Evolutionary conservation across 2,888 invertebrate genomes (phyloP).

Genomic region (Cryptocephalus primarius): DNA sequence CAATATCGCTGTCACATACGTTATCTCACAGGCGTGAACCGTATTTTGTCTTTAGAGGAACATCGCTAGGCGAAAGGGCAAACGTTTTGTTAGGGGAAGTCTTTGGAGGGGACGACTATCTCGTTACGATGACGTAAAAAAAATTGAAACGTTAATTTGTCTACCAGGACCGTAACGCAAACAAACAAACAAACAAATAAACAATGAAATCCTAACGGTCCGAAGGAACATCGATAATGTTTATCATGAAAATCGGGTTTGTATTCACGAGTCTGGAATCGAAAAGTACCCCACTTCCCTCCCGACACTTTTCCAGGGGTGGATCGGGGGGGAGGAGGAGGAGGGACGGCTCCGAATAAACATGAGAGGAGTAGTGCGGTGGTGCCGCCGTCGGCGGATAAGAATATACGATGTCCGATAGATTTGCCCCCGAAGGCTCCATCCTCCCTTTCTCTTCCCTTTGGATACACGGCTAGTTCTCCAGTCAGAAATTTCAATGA

Average conservation of each 20-base stretch:
- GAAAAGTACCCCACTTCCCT: constrained; percentile 26
- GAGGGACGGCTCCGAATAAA: constrained; percentile 24
- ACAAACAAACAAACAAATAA: background rate
- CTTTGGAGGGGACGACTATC: too few relatives aligned
- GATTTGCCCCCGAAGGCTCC: constrained; percentile 17
- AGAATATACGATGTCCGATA: constrained; percentile 20
- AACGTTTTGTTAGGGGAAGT: too few relatives aligned
- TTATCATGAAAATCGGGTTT: constrained; percentile 21
- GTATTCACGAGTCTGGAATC: constrained; percentile 18
- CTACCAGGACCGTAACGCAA: background rate
- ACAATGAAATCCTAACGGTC: background rate
- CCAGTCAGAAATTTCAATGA: constrained; percentile 17
- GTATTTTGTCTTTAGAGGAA: too few relatives aligned
- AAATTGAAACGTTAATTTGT: too few relatives aligned
- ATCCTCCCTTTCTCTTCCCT: constrained; percentile 7
- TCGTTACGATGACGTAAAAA: too few relatives aligned
- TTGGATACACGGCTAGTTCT: constrained; percentile 6
- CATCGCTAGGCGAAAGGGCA: too few relatives aligned
- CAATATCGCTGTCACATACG: too few relatives aligned
- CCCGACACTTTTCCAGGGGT: constrained; percentile 5
- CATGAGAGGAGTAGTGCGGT: constrained; percentile 17
- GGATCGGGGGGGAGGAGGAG: too few relatives aligned
- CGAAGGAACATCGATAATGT: constrained; percentile 2
- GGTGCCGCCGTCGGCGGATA: constrained; percentile 15
- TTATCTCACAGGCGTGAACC: too few relatives aligned